Percentiles rank a stretch among this genome's conserved stretches.
These are phyloP conservation scores for Sogatella furcifera DNA, from an alignment of 1,140 invertebrate genomes.

Conservation along the genomic window DNA sequence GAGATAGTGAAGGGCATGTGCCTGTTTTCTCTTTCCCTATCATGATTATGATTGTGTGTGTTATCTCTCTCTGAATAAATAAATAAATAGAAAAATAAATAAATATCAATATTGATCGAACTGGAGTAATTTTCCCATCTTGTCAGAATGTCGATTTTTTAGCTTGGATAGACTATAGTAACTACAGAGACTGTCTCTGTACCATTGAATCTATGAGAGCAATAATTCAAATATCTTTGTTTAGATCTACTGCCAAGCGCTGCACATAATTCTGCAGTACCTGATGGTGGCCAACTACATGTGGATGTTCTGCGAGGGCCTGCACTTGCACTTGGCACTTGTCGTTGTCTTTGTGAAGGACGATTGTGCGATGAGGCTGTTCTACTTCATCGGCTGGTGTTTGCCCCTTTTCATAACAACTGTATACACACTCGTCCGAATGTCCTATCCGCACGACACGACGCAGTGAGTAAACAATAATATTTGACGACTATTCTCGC, in stretches of 20 bases:
- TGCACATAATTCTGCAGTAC: slow-evolving; percentile 46
- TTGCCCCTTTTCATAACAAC: slow-evolving; percentile 30
- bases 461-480: slow-evolving; percentile 24
- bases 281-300: slow-evolving; percentile 47
- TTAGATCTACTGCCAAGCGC: slow-evolving; percentile 38
- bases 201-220: no score
- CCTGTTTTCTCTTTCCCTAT: no score
- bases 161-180: no score
- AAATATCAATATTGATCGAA: no score
- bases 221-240: neutral
- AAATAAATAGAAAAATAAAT: no score
- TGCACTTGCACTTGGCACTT: slow-evolving; percentile 46
- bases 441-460: slow-evolving; percentile 22
- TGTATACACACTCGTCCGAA: slow-evolving; percentile 31
- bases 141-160: no score
- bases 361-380: slow-evolving; percentile 39
- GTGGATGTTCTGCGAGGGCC: slow-evolving; percentile 47
- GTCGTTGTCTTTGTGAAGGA: slow-evolving; percentile 45
- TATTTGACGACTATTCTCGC: no score
- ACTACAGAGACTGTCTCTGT: no score
- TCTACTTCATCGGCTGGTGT: slow-evolving; percentile 45
- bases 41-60: no score
- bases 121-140: no score
- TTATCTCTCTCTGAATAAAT: no score
- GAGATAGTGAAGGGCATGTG: no score